Evolutionary conservation across 2,888 invertebrate genomes (phyloP).

Genomic region (Drosophila demipolita): DNA sequence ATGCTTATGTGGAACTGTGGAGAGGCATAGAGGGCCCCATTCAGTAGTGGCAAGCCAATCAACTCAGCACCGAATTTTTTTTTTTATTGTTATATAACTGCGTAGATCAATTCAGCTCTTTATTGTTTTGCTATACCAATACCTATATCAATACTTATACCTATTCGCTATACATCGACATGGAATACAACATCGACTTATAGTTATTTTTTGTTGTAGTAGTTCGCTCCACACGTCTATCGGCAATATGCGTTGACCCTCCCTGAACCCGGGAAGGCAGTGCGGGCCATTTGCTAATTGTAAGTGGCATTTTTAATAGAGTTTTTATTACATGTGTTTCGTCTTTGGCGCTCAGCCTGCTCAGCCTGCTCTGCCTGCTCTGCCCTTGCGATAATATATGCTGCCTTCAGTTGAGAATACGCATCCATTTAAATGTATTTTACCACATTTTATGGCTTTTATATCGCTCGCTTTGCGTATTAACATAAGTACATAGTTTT

Average conservation of each 20-base stretch:
- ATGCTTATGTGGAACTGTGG: constrained; percentile 21
- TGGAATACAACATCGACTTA: constrained; percentile 1
- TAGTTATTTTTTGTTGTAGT: constrained; percentile 20
- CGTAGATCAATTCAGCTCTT: constrained; percentile 64
- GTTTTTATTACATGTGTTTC: constrained; percentile 58
- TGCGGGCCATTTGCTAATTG: constrained; percentile 71
- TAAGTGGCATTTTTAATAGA: constrained; percentile 74
- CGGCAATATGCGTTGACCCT: constrained; percentile 43
- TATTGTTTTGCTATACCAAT: constrained; percentile 13
- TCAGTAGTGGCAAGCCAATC: constrained; percentile 62
- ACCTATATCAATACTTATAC: constrained; percentile 26
- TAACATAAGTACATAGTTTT: constrained; percentile 37
- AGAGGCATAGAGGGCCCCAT: constrained; percentile 31
- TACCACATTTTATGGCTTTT: constrained; percentile 57
- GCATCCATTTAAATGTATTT: constrained; percentile 64
- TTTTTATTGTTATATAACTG: constrained; percentile 55
- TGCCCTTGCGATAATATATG: constrained; percentile 59
- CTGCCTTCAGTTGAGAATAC: constrained; percentile 48
- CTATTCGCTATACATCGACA: not conserved
- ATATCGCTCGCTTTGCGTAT: constrained; percentile 55
- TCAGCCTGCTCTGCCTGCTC: not conserved
- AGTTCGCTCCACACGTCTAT: constrained; percentile 25
- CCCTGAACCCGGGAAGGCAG: constrained; percentile 41
- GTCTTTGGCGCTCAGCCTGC: not conserved
- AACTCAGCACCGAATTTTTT: constrained; percentile 48